Percentiles rank a stretch among this genome's conserved stretches.
phyloP scores from a whole-genome alignment of 2,888 invertebrate genomes.

The Tetanocera ferruginea region DNA sequence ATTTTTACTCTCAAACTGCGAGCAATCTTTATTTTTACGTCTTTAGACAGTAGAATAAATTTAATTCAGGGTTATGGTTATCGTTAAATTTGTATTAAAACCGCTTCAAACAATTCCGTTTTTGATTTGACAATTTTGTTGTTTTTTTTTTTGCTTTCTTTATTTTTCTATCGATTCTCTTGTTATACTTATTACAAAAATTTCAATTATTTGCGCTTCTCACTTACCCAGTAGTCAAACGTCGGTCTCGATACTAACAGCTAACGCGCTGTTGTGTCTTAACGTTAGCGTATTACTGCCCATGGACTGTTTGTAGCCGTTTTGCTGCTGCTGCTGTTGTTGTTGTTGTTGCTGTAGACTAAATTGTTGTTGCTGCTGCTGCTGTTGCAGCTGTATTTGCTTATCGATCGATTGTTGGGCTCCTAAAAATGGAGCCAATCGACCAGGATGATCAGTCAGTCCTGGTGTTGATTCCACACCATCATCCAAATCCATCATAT shows the following conservation, averaged over 20 bases:
- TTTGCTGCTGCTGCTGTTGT: constrained; percentile 58
- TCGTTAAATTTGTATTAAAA: too few species aligned
- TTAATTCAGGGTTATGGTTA: too few species aligned
- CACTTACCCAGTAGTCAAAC: constrained; percentile 92
- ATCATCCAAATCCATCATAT: constrained; percentile 94
- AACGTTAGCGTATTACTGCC: constrained; percentile 77
- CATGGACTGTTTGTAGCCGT: constrained; percentile 63
- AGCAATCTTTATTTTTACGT: too few species aligned
- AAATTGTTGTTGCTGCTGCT: constrained; percentile 52
- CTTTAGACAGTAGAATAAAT: too few species aligned
- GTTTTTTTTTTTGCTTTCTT: constrained; percentile 25
- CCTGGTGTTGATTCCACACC: constrained; percentile 75
- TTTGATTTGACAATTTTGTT: constrained; percentile 25
- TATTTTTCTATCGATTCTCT: constrained; percentile 25
- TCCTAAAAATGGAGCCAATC: constrained; percentile 70
- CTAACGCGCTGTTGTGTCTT: constrained; percentile 86
- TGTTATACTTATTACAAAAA: neutral
- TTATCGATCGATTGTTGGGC: constrained; percentile 61
- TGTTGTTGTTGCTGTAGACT: constrained; percentile 54
- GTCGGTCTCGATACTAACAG: constrained; percentile 93
- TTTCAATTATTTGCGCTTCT: neutral
- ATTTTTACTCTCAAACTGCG: too few species aligned
- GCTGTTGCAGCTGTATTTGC: constrained; percentile 59
- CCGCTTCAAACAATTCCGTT: too few species aligned
- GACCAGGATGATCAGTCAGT: constrained; percentile 69